These are phyloP conservation scores for Apodemia duryi DNA, from an alignment of 2,888 invertebrate species.

Conservation along the genomic window DNA sequence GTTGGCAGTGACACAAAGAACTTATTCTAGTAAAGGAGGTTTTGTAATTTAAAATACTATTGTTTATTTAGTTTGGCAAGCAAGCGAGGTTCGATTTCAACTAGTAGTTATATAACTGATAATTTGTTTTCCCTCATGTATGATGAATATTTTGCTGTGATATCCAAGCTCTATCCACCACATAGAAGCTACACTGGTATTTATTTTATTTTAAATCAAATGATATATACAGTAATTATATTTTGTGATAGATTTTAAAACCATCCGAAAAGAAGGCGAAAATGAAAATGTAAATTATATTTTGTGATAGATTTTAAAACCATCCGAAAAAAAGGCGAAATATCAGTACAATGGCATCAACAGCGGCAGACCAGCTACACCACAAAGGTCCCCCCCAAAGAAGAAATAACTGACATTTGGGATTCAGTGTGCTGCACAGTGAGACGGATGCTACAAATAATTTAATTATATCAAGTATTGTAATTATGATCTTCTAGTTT, in stretches of 20 bases:
- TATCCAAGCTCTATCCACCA: not conserved
- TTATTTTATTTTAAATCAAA: not conserved
- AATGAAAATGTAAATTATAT: slow-evolving; percentile 31
- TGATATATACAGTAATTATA: slow-evolving; percentile 15
- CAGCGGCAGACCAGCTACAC: slow-evolving; percentile 91
- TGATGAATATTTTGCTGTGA: not conserved
- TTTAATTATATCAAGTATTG: slow-evolving; percentile 73
- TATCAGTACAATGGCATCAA: slow-evolving; percentile 96
- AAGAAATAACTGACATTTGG: slow-evolving; percentile 83
- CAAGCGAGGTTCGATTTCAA: not conserved
- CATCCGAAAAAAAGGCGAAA: slow-evolving; percentile 99
- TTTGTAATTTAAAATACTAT: not conserved
- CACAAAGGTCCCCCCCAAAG: slow-evolving; percentile 87
- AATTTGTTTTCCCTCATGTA: not conserved
- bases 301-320: slow-evolving; percentile 93
- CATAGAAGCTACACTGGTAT: not conserved
- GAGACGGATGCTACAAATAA: slow-evolving; percentile 76
- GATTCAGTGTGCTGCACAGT: slow-evolving; percentile 75
- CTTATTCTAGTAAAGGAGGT: not conserved
- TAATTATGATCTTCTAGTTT: slow-evolving; percentile 65
- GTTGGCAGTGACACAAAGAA: not conserved
- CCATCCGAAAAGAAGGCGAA: slow-evolving; percentile 99
- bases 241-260: slow-evolving; percentile 91
- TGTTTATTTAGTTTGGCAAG: not conserved
- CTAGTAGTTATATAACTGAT: slow-evolving; percentile 3